phyloP scores from a whole-genome alignment of 2,888 invertebrate genomes.

The Pharmacophagus antenor region DNA sequence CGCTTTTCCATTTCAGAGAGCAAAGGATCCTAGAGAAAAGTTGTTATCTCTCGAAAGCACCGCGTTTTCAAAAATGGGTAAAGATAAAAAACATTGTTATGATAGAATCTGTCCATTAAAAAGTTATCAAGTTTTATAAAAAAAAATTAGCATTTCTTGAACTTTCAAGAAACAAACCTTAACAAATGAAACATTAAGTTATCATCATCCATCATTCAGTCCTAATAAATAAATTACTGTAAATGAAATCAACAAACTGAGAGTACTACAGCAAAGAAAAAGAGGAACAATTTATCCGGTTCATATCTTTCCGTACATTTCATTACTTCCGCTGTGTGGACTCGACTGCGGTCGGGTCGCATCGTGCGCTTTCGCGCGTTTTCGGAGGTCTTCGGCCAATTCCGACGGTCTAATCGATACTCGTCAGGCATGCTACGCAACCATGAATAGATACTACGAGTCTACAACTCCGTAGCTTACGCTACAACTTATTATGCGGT shows the following conservation, averaged over 20 bases:
- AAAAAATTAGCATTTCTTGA: not conserved
- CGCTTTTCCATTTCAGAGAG: slow-evolving; percentile 56
- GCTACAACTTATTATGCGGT: slow-evolving; percentile 50
- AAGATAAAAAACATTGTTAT: not conserved
- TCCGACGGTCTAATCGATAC: slow-evolving; percentile 71
- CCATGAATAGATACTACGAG: slow-evolving; percentile 58
- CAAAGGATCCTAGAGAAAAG: slow-evolving; percentile 37
- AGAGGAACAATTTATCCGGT: slow-evolving; percentile 78
- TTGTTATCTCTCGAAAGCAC: slow-evolving; percentile 6
- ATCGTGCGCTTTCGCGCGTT: slow-evolving; percentile 52
- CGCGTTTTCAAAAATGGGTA: slow-evolving; percentile 9
- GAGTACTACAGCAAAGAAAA: slow-evolving; percentile 67
- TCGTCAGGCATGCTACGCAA: slow-evolving; percentile 57
- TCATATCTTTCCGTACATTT: slow-evolving; percentile 79
- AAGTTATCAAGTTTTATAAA: not conserved
- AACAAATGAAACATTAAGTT: not conserved
- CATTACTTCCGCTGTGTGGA: slow-evolving; percentile 78
- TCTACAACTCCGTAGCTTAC: slow-evolving; percentile 67
- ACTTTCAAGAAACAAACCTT: not conserved
- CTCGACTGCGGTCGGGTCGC: slow-evolving; percentile 47
- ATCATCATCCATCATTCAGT: not conserved
- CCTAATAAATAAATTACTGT: slow-evolving; percentile 21
- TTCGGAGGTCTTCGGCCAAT: slow-evolving; percentile 54
- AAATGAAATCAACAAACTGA: not conserved
- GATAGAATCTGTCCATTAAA: not conserved